These are phyloP conservation scores for Chrysolina americana DNA, from an alignment of 2,888 invertebrate species.

Conservation along the genomic window DNA sequence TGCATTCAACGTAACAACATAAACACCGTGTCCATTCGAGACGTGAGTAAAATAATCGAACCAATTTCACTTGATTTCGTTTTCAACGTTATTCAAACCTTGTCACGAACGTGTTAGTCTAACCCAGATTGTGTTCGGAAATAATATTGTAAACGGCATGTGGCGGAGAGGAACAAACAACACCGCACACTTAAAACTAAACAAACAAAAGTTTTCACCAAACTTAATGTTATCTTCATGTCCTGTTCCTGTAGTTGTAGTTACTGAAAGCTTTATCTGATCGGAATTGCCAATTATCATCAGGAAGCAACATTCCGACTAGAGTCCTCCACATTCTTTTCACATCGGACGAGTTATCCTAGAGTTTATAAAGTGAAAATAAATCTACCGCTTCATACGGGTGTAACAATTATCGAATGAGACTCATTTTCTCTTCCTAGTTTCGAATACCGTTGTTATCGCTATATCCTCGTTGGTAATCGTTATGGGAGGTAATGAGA, in stretches of 20 bases:
- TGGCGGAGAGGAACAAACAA: conserved; percentile 26
- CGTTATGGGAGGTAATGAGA: neutral
- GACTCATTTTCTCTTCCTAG: conserved; percentile 15
- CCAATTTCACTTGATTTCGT: conserved; percentile 31
- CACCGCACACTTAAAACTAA: conserved; percentile 11
- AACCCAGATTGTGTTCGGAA: conserved; percentile 27
- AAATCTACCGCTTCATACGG: neutral
- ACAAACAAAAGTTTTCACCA: conserved; percentile 24
- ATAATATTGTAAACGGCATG: conserved; percentile 20
- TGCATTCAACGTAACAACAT: conserved; percentile 14
- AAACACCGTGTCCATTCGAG: neutral
- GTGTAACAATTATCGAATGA: conserved; percentile 14
- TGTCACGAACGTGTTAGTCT: conserved; percentile 27
- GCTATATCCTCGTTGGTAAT: conserved; percentile 2
- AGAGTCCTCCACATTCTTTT: conserved; percentile 17
- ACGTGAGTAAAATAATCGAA: conserved; percentile 21
- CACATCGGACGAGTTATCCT: neutral
- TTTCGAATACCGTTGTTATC: conserved; percentile 17
- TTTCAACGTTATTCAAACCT: conserved; percentile 27
- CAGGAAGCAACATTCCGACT: conserved; percentile 9
- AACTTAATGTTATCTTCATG: conserved; percentile 32
- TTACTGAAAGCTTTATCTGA: conserved; percentile 27
- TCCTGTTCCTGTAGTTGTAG: conserved; percentile 24
- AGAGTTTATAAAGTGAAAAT: conserved; percentile 17
- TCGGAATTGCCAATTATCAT: conserved; percentile 20